Evolutionary conservation across 1,140 invertebrate genomes (phyloP).

Genomic region (Drosophila sucinea): DNA sequence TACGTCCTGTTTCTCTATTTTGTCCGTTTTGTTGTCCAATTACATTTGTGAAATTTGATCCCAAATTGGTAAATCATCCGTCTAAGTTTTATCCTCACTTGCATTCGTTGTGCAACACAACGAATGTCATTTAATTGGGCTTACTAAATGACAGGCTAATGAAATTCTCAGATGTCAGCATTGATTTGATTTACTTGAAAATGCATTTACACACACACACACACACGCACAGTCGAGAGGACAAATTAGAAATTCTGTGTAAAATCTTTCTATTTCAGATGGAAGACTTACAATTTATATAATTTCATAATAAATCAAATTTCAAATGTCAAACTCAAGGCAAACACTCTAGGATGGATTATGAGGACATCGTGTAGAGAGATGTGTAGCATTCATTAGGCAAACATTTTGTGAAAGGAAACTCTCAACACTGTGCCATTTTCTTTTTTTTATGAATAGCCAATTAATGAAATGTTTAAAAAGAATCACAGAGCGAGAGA

Average conservation of each 20-base stretch:
- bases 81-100: background rate
- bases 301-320: background rate
- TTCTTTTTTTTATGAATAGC: background rate
- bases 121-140: background rate
- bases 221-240: background rate
- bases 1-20: too few species aligned
- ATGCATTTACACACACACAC: background rate
- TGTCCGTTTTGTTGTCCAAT: too few species aligned
- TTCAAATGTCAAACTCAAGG: background rate
- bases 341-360: background rate
- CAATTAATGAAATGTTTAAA: conserved; percentile 2
- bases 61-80: background rate
- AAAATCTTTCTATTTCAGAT: background rate
- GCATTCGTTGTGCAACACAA: too few species aligned
- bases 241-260: background rate
- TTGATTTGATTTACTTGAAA: conserved; percentile 1
- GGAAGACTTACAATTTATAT: background rate
- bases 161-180: background rate
- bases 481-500: background rate
- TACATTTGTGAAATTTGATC: background rate
- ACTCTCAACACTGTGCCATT: too few species aligned
- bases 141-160: background rate
- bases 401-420: background rate
- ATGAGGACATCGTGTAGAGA: too few species aligned
- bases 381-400: background rate